Evolutionary conservation across 2,888 invertebrate species (phyloP).

Genomic region (Nipponacmea schrenckii): DNA sequence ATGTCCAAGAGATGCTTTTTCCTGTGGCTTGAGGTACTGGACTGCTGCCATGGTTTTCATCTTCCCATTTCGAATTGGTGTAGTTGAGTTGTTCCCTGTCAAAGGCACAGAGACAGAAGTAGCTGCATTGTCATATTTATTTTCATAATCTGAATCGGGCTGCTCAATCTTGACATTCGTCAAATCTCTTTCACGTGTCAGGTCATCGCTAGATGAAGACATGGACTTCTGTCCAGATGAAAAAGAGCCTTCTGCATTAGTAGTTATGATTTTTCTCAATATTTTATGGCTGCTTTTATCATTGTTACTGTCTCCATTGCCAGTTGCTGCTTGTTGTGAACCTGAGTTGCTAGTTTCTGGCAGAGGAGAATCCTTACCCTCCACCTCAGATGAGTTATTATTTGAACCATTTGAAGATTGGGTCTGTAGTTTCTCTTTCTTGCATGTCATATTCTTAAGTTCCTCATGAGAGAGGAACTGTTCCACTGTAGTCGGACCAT

Average conservation of each 20-base stretch:
- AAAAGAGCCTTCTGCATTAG: neutral
- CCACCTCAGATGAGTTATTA: neutral
- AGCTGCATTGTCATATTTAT: neutral
- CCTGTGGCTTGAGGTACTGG: slow-evolving; percentile 8
- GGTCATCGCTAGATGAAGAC: neutral
- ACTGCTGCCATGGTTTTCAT: slow-evolving; percentile 7
- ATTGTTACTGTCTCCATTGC: slow-evolving; percentile 4
- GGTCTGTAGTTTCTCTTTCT: slow-evolving; percentile 2
- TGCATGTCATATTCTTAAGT: slow-evolving; percentile 20
- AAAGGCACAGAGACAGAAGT: slow-evolving; percentile 7
- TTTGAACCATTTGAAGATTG: slow-evolving; percentile 1
- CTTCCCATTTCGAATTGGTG: slow-evolving; percentile 1
- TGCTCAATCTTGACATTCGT: neutral
- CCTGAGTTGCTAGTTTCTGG: slow-evolving; percentile 1
- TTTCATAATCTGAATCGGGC: neutral
- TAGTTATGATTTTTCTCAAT: neutral
- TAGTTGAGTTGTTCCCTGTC: slow-evolving; percentile 8
- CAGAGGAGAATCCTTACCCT: neutral
- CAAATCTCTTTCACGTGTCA: neutral
- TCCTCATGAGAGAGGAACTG: slow-evolving; percentile 58
- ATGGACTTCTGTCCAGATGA: neutral
- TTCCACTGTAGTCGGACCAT: slow-evolving; percentile 56
- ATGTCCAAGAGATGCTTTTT: neutral
- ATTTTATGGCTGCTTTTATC: neutral
- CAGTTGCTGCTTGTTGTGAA: slow-evolving; percentile 4